Base-by-base conservation (phyloP, 2,113 vertebrate species). In the Rhineura floridana region DNA sequence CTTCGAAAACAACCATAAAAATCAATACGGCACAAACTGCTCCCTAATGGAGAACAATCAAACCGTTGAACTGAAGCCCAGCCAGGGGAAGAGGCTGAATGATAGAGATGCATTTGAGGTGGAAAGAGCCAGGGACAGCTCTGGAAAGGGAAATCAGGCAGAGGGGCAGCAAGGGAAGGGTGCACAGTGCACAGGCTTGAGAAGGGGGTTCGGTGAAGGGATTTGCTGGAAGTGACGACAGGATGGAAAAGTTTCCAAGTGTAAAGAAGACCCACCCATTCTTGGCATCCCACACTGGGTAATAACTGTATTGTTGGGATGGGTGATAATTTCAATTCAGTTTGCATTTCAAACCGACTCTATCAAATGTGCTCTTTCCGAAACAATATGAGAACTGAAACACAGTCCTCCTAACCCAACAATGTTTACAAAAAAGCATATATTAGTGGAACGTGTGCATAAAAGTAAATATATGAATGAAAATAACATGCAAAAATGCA, bases 11-110 rank as follows among this genome's bases (percentile, higher is more conserved):
- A 79, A 62, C 85, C 85, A 86, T 86, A 79, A 86, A 86, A 86
- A 86, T 86, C 85, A 86, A 79, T 86, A 86, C 36, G 8, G 76
- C 85, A 52, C 85, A 79, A 86, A 86, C 85, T 79, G 85, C 85
- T 86, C 85, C 85, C 76, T 79, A 86, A 86, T 86, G 85, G 75
- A 69, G 85, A 86, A 86, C 75, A 86, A 79, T 86, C 75, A 86
- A 86, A 79, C 52, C 85, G 69, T 69, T 86, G 75, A 86, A 86
- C 76, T 69, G 85, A 86, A 10, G 46, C 85, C 85, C 33, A 8
- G 63, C 76, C 44, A 65, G 62, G 62, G 62, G 44, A 39, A 76
- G 76, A 23, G 46, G 5, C n/a, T 15, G 75, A 79, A 79, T 69
- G 62, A 86, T 39, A 79, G 76, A 79, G 85, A 86, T 79, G 62